These are phyloP conservation scores for Caranx melampygus DNA, from an alignment of 2,113 vertebrate genomes.

Conservation along the genomic window DNA sequence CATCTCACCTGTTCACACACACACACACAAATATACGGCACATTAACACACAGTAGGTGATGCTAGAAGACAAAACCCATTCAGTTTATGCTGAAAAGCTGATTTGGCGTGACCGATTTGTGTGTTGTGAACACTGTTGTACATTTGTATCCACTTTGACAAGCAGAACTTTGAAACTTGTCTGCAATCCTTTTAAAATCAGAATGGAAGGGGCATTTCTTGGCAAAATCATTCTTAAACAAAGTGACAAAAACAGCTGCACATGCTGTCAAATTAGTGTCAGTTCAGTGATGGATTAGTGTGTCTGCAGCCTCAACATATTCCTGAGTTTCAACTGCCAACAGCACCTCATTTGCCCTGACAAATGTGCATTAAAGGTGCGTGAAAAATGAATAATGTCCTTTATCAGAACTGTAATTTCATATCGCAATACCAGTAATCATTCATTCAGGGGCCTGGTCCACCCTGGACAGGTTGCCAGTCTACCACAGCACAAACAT, in stretches of 20 bases:
- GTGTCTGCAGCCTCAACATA: not conserved
- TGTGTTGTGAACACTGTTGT: conserved; percentile 2
- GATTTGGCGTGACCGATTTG: not conserved
- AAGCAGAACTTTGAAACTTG: conserved; percentile 8
- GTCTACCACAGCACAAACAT: no score
- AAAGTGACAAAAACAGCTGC: not conserved
- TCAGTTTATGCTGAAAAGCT: not conserved
- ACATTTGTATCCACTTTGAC: conserved; percentile 16
- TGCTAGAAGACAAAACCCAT: not conserved
- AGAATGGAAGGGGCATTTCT: not conserved
- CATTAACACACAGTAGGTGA: not conserved
- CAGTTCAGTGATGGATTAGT: not conserved
- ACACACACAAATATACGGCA: conserved; percentile 1
- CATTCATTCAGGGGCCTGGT: no score
- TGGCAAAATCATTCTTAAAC: not conserved
- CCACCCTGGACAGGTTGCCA: no score
- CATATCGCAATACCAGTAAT: no score
- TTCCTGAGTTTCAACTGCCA: not conserved
- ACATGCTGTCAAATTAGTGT: not conserved
- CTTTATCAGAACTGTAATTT: not conserved
- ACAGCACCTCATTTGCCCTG: not conserved
- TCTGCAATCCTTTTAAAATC: not conserved
- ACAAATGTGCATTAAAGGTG: conserved; percentile 9
- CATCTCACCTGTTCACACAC: conserved; percentile 91
- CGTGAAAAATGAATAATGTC: not conserved